Base-by-base conservation (phyloP, 2,888 invertebrate species). In the Caenorhabditis sp. region DNA sequence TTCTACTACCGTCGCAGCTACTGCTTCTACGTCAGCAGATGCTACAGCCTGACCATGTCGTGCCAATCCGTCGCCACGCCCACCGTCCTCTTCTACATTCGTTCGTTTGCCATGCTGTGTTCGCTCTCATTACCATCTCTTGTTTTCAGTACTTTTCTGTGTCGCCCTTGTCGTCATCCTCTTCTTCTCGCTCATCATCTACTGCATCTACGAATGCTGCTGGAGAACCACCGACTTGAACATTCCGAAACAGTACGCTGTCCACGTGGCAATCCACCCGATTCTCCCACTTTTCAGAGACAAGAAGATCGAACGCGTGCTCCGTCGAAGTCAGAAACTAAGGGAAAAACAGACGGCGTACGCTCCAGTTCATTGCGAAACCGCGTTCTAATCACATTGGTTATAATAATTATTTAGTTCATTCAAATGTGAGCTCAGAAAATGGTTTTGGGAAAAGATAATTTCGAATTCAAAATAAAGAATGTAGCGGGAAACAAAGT, bases 1-100 rank as follows among this genome's bases (percentile, higher is more conserved):
- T 59, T 53, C 32, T 70, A 59, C 53, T 70, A 53, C 43, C 70
- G 59, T 13, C 59, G 70, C 20, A 70, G 70, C 32, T 59, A 45
- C 26, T 70, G 70, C 13, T 59, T 37, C 5, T 17, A 59, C 35
- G 24, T 43, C n/a, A 43, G 15, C 15, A 27, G 50, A 4, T 70
- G 70, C 27, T 70, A 59, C 53, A 70, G 59, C 46, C 20, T 70
- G 3, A 53, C 70, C 0, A 52, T 70, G 53, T 30, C 53, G 1
- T 70, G 70, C 43, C 22, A 22, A 11, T 22, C 62, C 2, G 35
- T 53, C 32, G 15, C 9, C 30, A 63, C 24, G 5, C 53, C 43
- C 5, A 53, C 63, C 1, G 4, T 13, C 15, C 30, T 63, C 20
- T 20, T 52, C 2, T 30, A 24, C 24, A 9, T 20, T 3, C 8